These are phyloP conservation scores for Percopsis transmontana DNA, from an alignment of 2,113 vertebrate species.

Conservation along the genomic window DNA sequence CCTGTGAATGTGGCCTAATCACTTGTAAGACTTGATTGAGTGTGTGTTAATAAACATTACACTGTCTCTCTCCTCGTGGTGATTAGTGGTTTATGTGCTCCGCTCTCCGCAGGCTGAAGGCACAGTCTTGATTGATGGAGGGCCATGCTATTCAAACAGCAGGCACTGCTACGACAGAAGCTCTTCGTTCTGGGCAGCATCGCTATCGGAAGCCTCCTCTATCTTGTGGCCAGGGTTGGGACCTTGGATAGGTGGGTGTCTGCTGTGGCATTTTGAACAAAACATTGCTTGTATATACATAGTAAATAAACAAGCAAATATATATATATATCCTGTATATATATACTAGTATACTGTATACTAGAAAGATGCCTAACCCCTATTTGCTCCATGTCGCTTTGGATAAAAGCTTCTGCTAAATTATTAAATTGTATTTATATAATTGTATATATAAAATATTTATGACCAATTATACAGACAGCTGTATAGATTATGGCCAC, in stretches of 20 bases:
- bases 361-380: too few species aligned
- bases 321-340: background rate
- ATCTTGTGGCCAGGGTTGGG: conserved; percentile 95
- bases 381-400: too few species aligned
- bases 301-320: background rate
- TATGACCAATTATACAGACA: too few species aligned
- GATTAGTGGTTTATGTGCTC: conserved; percentile 70
- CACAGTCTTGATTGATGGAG: conserved; percentile 96
- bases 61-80: conserved; percentile 52
- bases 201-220: conserved; percentile 91
- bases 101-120: conserved; percentile 83
- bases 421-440: too few species aligned
- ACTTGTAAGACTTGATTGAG: conserved; percentile 65
- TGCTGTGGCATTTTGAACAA: background rate
- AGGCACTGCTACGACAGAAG: conserved; percentile 98
- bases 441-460: too few species aligned
- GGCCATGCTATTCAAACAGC: conserved; percentile 99
- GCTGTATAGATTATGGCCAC: too few species aligned
- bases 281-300: background rate
- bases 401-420: too few species aligned
- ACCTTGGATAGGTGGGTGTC: conserved; percentile 92
- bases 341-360: too few species aligned
- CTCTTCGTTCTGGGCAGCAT: conserved; percentile 94
- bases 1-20: conserved; percentile 57
- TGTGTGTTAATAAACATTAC: conserved; percentile 68